Percentiles rank a stretch among this genome's conserved stretches.
Evolutionary conservation across 2,888 invertebrate genomes (phyloP).

Genomic region (Nasonia oneida): DNA sequence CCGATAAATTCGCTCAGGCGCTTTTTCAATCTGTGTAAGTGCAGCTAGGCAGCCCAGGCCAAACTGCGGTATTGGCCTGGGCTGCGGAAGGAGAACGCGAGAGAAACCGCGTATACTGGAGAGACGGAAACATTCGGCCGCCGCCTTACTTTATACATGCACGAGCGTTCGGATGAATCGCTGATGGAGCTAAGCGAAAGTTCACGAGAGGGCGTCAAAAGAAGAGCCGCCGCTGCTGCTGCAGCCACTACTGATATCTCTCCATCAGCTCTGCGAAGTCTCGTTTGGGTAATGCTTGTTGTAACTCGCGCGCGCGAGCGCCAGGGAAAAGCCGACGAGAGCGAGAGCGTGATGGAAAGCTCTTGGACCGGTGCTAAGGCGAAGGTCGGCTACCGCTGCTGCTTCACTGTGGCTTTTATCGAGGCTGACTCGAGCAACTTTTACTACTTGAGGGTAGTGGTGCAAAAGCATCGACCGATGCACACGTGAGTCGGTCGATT

Average conservation of each 20-base stretch:
- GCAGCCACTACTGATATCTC: background rate
- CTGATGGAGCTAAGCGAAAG: background rate
- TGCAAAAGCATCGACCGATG: background rate
- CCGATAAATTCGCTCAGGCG: constrained; percentile 51
- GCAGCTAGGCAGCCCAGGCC: constrained; percentile 18
- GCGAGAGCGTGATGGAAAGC: background rate
- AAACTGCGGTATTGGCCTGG: constrained; percentile 15
- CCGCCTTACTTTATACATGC: constrained; percentile 19
- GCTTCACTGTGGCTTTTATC: constrained; percentile 23
- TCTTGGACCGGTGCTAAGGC: background rate
- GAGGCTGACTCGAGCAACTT: constrained; percentile 27
- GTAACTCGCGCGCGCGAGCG: background rate
- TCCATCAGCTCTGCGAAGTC: background rate
- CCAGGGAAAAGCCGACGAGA: constrained; percentile 4
- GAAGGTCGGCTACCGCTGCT: background rate
- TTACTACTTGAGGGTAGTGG: constrained; percentile 13
- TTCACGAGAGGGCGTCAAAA: constrained; percentile 25
- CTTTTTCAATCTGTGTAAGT: constrained; percentile 61
- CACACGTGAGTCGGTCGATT: background rate
- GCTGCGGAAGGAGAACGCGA: background rate
- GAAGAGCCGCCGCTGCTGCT: constrained; percentile 4
- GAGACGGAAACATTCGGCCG: background rate
- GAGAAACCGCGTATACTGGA: background rate
- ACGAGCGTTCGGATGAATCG: constrained; percentile 33
- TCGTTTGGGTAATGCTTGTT: constrained; percentile 39